Percentiles rank a stretch among this genome's conserved stretches.
Conservation (phyloP, 2,797 vertebrate species). For the Macropodus opercularis region DNA sequence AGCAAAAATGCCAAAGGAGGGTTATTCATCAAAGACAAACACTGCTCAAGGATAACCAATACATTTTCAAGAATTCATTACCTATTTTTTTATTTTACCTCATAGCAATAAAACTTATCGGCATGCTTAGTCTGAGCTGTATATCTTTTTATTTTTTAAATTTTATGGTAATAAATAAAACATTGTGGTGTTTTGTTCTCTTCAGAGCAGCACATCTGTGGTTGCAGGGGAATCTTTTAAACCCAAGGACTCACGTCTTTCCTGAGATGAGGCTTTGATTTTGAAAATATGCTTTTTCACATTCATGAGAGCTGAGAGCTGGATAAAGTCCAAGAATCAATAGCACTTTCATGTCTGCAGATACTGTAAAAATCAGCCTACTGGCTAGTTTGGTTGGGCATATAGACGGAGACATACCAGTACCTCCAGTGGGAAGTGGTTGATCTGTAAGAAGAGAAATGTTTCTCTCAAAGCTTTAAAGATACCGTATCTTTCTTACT, state of each 20-base stretch:
- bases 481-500: too few relatives aligned
- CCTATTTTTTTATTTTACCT: conserved; percentile 15
- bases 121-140: background rate
- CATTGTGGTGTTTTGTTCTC: conserved; percentile 13
- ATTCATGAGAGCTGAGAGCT: background rate
- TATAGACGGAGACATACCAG: too few relatives aligned
- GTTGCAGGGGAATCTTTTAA: background rate
- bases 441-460: too few relatives aligned
- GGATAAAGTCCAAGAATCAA: background rate
- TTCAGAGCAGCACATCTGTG: background rate
- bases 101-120: conserved; percentile 8
- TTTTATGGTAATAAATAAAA: conserved; percentile 49
- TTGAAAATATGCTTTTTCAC: background rate
- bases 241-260: background rate
- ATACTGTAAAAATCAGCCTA: background rate
- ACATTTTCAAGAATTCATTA: conserved; percentile 6
- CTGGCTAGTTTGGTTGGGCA: background rate
- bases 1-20: conserved; percentile 1
- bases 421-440: too few relatives aligned
- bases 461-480: too few relatives aligned
- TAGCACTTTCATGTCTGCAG: background rate
- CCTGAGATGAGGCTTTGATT: conserved; percentile 12
- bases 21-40: conserved; percentile 5
- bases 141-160: conserved; percentile 25
- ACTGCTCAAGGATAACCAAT: conserved; percentile 15